A percentile compares a stretch with the other conserved stretches of the same genome.
Evolutionary conservation across 1,140 invertebrate genomes (phyloP).

Genomic region (Teleogryllus occipitalis): DNA sequence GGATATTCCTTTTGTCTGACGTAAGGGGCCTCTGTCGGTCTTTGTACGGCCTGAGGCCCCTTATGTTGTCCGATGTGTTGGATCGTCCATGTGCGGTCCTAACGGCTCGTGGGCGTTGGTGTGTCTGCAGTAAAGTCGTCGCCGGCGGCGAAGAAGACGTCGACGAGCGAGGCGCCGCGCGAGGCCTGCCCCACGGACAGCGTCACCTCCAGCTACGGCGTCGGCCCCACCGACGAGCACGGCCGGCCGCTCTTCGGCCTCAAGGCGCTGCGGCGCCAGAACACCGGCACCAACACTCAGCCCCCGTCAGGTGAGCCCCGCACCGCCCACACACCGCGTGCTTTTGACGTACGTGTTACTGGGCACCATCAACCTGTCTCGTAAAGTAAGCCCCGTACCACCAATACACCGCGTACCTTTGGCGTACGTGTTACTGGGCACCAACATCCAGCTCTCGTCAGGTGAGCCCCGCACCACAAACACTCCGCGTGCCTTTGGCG

Average conservation of each 20-base stretch:
- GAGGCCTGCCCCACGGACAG: conserved; percentile 43
- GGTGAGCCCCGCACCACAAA: conserved; percentile 15
- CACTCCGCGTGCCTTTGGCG: no score
- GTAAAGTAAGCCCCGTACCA: conserved; percentile 9
- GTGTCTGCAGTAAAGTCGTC: no score
- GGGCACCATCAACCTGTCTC: conserved; percentile 27
- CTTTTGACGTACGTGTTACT: no score
- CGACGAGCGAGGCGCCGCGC: conserved; percentile 21
- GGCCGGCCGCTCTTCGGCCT: conserved; percentile 67
- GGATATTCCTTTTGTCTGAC: no score
- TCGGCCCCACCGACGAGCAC: conserved; percentile 68
- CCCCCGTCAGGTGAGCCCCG: conserved; percentile 12
- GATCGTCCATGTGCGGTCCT: no score
- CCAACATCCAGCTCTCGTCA: conserved; percentile 10
- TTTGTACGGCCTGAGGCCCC: no score
- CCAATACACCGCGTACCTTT: no score
- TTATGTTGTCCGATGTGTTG: no score
- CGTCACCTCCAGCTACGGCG: conserved; percentile 71
- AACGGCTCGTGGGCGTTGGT: no score
- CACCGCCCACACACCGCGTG: no score
- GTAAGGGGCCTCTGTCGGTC: no score
- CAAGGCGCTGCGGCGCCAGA: conserved; percentile 51
- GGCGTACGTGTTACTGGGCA: conserved; percentile 25
- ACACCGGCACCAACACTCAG: conserved; percentile 31
- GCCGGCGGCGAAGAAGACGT: no score